Base-by-base conservation (phyloP, 30 jellyfish, hydroid and myxozoan species). In the Turritopsis rubra region DNA sequence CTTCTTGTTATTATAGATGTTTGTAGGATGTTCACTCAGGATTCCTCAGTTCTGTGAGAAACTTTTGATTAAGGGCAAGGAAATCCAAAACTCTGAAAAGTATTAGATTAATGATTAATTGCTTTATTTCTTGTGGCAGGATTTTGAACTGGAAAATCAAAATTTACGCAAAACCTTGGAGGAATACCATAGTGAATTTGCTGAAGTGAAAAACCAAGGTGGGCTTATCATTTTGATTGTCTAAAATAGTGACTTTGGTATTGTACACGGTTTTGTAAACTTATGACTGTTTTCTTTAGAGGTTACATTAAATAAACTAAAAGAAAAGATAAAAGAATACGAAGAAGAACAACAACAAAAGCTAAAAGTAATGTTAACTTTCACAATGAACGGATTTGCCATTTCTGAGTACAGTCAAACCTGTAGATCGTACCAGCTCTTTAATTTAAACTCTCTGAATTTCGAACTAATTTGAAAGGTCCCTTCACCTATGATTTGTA, bases 151-250 rank as follows among this genome's bases (percentile, higher is more conserved):
- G 75, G 98, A 88, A 53, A 93, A 93, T 87, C 95, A 88, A 71
- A 83, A 93, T 85, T 86, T 93, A 1, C 80, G 96, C 27, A 89
- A 88, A 70, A 93, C 98, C 18, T 85, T 93, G 18, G 97, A 85
- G 53, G 98, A 93, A 78, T 93, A 93, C 72, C 94, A 93, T 79
- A 85, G 53, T 8, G 98, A 93, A 82, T 93, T 93, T 85, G 94
- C 95, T 0, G 98, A 93, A 52, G 98, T 93, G 16, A 93, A 88
- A 71, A 93, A 93, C 76, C 98, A 93, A 77, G 95, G 95, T 89
- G n/a, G n/a, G n/a, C n/a, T n/a, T n/a, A n/a, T n/a, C n/a, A n/a
- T n/a, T n/a, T n/a, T n/a, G n/a, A 41, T 41, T 41, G 5, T 41
- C 60, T 41, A 3, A 13, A 41, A 41, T 41, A 3, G 60, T 13